Evolutionary conservation across 2,888 invertebrate species (phyloP).

Genomic region (Agrochola litura): DNA sequence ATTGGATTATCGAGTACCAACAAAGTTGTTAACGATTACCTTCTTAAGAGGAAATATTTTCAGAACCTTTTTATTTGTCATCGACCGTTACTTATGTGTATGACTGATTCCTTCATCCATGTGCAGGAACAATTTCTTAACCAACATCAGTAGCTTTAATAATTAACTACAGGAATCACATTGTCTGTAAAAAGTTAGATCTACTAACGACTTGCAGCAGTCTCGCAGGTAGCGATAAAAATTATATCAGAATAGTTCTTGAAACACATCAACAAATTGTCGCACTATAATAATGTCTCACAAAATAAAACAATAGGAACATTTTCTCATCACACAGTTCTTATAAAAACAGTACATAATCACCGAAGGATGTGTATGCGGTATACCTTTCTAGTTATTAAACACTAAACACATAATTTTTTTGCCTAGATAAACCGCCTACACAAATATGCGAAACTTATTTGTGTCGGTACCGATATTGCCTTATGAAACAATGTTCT

Average conservation of each 20-base stretch:
- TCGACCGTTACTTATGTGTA: background rate
- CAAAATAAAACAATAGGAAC: background rate
- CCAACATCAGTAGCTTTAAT: background rate
- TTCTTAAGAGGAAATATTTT: background rate
- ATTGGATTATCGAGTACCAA: background rate
- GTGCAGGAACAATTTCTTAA: background rate
- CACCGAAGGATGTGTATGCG: background rate
- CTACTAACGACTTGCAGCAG: background rate
- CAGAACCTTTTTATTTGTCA: no score
- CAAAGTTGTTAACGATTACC: background rate
- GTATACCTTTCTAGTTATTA: background rate
- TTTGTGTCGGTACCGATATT: background rate
- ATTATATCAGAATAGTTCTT: background rate
- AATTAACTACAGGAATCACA: background rate
- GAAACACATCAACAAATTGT: background rate
- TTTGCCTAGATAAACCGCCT: background rate
- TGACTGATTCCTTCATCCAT: background rate
- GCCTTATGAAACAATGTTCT: background rate
- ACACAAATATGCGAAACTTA: background rate
- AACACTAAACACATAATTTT: conserved; percentile 9
- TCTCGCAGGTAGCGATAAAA: background rate
- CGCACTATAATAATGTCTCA: background rate
- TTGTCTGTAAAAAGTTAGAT: background rate
- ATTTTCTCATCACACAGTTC: background rate
- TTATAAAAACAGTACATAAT: background rate